Conservation (phyloP, 1,140 invertebrate genomes). For the Pseudomyrmex pallidus region DNA sequence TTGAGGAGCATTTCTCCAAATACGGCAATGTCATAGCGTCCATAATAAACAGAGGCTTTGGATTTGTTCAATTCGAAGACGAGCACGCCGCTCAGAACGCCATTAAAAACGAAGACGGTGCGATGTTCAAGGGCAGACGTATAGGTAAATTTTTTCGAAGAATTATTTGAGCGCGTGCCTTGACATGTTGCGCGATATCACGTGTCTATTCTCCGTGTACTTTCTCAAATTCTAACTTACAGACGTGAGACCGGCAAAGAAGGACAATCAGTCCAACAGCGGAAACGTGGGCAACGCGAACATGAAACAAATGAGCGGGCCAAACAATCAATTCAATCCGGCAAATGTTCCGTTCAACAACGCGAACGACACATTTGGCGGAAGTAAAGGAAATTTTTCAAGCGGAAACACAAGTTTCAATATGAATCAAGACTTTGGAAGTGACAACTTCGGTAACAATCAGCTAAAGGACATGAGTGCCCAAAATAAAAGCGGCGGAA, state of each 20-base stretch:
- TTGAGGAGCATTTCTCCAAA: constrained; percentile 90
- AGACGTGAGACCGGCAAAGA: constrained; percentile 87
- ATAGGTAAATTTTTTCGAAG: constrained; percentile 77
- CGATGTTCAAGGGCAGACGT: constrained; percentile 89
- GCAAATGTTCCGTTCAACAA: constrained; percentile 68
- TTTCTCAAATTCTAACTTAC: constrained; percentile 56
- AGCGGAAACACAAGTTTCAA: constrained; percentile 70
- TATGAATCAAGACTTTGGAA: constrained; percentile 69
- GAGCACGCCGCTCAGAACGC: constrained; percentile 91
- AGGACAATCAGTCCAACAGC: constrained; percentile 78
- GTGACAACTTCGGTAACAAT: constrained; percentile 52
- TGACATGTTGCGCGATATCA: not conserved
- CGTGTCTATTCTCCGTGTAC: too few species aligned
- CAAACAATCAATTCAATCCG: constrained; percentile 65
- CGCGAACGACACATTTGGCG: constrained; percentile 72
- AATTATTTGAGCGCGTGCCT: not conserved
- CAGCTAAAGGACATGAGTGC: constrained; percentile 52
- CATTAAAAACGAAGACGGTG: constrained; percentile 89
- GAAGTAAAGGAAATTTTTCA: constrained; percentile 74
- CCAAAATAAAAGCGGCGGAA: constrained; percentile 53
- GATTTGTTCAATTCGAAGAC: constrained; percentile 93
- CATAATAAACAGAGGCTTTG: constrained; percentile 91
- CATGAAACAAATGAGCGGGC: constrained; percentile 55
- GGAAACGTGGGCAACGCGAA: constrained; percentile 64
- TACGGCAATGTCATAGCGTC: constrained; percentile 91